Percentiles rank a stretch among this genome's conserved stretches.
These are phyloP conservation scores for Sinocyclocheilus maitianheensis DNA, from an alignment of 2,113 vertebrate species.

Conservation along the genomic window DNA sequence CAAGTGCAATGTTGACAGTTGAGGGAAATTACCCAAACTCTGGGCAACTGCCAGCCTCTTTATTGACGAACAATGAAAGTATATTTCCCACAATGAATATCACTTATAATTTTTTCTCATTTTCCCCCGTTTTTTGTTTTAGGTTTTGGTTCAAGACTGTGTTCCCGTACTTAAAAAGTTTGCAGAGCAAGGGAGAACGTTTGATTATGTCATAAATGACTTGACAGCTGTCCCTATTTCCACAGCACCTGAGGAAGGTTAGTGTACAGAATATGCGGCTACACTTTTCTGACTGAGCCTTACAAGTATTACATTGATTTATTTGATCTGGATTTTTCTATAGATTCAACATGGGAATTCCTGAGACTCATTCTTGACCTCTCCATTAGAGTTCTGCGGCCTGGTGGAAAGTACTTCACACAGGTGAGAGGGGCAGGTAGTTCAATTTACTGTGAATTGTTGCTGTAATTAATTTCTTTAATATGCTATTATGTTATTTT, in stretches of 20 bases:
- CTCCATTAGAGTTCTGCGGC: slow-evolving; percentile 93
- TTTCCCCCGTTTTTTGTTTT: not conserved
- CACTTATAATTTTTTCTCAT: too few relatives aligned
- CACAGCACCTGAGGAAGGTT: slow-evolving; percentile 95
- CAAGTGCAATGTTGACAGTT: not conserved
- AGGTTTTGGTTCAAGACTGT: slow-evolving; percentile 96
- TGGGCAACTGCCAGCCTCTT: not conserved
- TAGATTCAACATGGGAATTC: slow-evolving; percentile 98
- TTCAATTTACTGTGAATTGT: not conserved
- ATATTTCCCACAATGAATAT: not conserved
- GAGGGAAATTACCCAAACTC: slow-evolving; percentile 15
- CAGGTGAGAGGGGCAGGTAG: slow-evolving; percentile 78
- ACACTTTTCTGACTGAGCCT: not conserved
- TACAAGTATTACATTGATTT: not conserved
- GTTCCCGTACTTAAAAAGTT: slow-evolving; percentile 96
- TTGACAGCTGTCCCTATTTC: slow-evolving; percentile 96
- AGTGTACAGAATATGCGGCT: not conserved
- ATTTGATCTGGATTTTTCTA: not conserved
- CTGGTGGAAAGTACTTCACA: slow-evolving; percentile 95
- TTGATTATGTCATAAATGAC: slow-evolving; percentile 98
- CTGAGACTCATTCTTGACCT: slow-evolving; percentile 95
- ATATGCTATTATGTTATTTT: slow-evolving; percentile 2
- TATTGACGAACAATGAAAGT: not conserved
- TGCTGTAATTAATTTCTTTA: not conserved
- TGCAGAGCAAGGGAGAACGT: slow-evolving; percentile 90